Evolutionary conservation across 92 coral and sea anemone genomes (phyloP).

Genomic region (Epizoanthus rinbou): DNA sequence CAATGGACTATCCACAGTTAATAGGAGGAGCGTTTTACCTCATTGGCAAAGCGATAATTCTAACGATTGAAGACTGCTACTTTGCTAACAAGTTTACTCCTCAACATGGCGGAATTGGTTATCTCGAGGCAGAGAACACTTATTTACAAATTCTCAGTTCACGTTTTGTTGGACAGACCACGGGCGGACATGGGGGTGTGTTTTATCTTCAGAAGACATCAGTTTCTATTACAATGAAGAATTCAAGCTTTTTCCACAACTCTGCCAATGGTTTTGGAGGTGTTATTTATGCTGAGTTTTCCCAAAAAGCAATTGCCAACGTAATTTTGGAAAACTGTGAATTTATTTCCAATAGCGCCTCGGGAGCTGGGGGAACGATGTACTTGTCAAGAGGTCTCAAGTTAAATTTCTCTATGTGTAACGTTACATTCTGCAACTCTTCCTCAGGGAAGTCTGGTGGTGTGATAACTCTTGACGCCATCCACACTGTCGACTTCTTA

Average conservation of each 20-base stretch:
- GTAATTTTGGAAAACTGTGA: slow-evolving; percentile 7
- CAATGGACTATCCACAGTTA: not conserved
- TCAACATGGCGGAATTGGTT: slow-evolving; percentile 38
- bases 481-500: not conserved
- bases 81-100: slow-evolving; percentile 9
- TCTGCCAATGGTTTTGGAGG: slow-evolving; percentile 18
- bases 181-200: slow-evolving; percentile 17
- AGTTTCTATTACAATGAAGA: not conserved
- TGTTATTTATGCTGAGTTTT: slow-evolving; percentile 5
- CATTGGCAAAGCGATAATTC: not conserved
- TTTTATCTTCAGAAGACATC: not conserved
- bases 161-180: slow-evolving; percentile 3
- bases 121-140: not conserved
- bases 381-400: not conserved
- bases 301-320: not conserved
- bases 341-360: slow-evolving; percentile 29
- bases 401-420: not conserved
- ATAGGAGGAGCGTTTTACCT: slow-evolving; percentile 31
- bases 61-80: slow-evolving; percentile 20
- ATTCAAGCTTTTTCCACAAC: slow-evolving; percentile 34
- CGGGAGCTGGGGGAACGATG: slow-evolving; percentile 39
- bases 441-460: not conserved
- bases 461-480: not conserved
- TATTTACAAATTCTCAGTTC: slow-evolving; percentile 15
- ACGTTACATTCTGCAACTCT: slow-evolving; percentile 29